Base-by-base conservation (phyloP, 2,113 vertebrate species). In the Plectropomus leopardus region DNA sequence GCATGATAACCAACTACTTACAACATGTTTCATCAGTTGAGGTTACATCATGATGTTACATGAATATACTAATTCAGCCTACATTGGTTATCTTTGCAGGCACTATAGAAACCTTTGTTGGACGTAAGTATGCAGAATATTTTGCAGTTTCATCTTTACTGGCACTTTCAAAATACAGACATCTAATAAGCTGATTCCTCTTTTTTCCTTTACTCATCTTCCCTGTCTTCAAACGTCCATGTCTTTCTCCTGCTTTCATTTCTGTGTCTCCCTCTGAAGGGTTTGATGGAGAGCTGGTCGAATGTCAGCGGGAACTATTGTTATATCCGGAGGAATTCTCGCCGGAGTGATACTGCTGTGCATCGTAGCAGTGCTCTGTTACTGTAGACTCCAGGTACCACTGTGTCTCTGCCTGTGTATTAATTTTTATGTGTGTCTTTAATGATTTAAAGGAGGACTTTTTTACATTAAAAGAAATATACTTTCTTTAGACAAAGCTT, bases 241-340 rank as follows among this genome's bases (percentile, higher is more conserved):
- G 13, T 74, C 16, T 73, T 42, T 30, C 50, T 28, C 4, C n/a
- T 30, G 57, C 48, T 53, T 61, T 66, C 21, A 10, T 78, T 50
- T 45, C 40, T 19, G 24, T 57, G 0, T 40, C 26, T 61, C 21
- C 15, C 48, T 44, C 30, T 60, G 48, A 91, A 97, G 97, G 96
- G 96, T 97, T 98, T 96, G 96, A 99, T 99, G 97, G 98, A 97
- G 97, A 96, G 85, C 85, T 85, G 97, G 96, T 96, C 97, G 97
- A 95, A 99, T 99, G 98, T 98, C 97, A 95, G 98, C 98, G 69
- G 98, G 98, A 97, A 99, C 97, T 72, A 96, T 99, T 84, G 98
- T 99, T 84, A 98, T 99, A 96, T 96, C 96, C 24, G 98, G 98
- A 91, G 98, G 97, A 96, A 97, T 98, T 95, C 96, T 99, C 90